These are phyloP conservation scores for Trochalopteron elliotii DNA, from an alignment of 2,113 vertebrate species.

Conservation along the genomic window DNA sequence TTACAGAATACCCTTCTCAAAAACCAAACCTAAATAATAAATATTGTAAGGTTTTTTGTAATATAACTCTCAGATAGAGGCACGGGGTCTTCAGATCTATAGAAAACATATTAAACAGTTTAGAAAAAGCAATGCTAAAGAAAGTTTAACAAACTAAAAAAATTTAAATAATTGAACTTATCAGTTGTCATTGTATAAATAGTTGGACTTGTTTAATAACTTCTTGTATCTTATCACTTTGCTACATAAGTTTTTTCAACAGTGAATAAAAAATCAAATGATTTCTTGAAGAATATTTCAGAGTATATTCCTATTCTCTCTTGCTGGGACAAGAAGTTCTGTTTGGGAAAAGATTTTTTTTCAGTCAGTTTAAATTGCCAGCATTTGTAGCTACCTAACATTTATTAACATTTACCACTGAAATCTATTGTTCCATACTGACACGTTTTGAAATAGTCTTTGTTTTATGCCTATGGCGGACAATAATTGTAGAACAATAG, in stretches of 20 bases:
- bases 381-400: not conserved
- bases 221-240: not conserved
- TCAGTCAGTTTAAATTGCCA: not conserved
- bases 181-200: not conserved
- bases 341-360: not conserved
- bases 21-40: not conserved
- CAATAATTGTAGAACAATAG: not conserved
- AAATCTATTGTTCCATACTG: not conserved
- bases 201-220: not conserved
- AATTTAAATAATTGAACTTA: not conserved
- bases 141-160: not conserved
- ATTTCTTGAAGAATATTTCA: not conserved
- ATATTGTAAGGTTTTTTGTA: not conserved
- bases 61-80: not conserved
- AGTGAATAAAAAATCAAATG: not conserved
- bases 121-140: not conserved
- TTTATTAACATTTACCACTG: not conserved
- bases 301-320: not conserved
- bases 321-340: not conserved
- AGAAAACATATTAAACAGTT: not conserved
- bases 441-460: constrained; percentile 5
- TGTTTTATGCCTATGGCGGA: not conserved
- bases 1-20: not conserved
- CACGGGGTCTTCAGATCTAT: not conserved
- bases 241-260: not conserved